Evolutionary conservation across 2,113 vertebrate species (phyloP).

Genomic region (Poeciliopsis prolifica): DNA sequence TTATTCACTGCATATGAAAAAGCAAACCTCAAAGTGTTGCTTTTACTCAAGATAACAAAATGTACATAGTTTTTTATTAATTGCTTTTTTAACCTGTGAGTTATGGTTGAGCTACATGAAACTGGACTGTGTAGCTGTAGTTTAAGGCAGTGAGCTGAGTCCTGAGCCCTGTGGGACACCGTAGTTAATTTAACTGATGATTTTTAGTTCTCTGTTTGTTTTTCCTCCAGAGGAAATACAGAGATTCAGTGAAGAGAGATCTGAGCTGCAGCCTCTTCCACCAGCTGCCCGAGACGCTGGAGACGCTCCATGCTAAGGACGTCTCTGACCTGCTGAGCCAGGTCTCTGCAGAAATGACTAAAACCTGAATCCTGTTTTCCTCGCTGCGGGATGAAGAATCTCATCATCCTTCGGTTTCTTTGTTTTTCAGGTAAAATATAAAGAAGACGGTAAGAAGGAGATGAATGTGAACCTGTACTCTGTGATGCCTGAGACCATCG

Average conservation of each 20-base stretch:
- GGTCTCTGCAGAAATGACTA: slow-evolving; percentile 21
- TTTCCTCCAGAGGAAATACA: slow-evolving; percentile 85
- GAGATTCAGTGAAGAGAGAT: slow-evolving; percentile 78
- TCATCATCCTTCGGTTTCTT: neutral
- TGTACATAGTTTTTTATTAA: too few species aligned
- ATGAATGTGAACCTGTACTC: slow-evolving; percentile 83
- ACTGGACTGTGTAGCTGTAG: neutral
- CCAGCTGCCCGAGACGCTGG: slow-evolving; percentile 87
- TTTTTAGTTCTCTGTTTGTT: neutral
- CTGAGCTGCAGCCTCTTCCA: slow-evolving; percentile 84
- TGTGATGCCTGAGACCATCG: slow-evolving; percentile 87
- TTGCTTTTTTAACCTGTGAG: neutral
- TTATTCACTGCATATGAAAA: too few species aligned
- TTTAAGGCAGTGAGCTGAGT: neutral
- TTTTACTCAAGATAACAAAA: neutral
- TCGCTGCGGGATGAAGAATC: neutral
- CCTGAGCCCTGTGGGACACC: slow-evolving; percentile 1
- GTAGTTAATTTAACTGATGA: fast-evolving
- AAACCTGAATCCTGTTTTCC: too few species aligned
- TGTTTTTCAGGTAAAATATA: slow-evolving; percentile 52
- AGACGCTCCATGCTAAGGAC: slow-evolving; percentile 87
- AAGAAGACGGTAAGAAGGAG: slow-evolving; percentile 77
- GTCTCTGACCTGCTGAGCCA: slow-evolving; percentile 61
- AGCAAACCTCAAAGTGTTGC: neutral
- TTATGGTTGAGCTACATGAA: neutral